phyloP scores from a whole-genome alignment of 2,888 invertebrate genomes.

The Chrysina gloriosa region DNA sequence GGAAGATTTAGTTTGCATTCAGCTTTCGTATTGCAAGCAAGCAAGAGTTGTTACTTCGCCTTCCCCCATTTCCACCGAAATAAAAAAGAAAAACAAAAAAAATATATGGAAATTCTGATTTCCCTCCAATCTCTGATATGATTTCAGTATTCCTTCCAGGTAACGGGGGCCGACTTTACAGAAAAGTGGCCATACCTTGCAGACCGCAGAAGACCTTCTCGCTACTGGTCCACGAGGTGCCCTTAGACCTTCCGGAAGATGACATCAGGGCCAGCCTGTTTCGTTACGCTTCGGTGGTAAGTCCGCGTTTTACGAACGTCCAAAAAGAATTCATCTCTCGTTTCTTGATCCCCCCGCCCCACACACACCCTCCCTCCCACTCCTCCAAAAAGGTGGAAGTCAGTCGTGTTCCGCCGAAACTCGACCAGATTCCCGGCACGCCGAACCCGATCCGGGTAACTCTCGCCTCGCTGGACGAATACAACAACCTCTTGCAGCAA shows the following conservation, averaged over 20 bases:
- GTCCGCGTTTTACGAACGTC: slow-evolving; percentile 40
- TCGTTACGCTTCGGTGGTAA: slow-evolving; percentile 79
- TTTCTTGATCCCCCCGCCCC: too few species aligned
- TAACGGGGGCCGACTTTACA: slow-evolving; percentile 88
- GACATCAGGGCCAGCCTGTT: slow-evolving; percentile 77
- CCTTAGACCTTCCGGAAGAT: slow-evolving; percentile 86
- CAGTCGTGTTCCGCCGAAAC: slow-evolving; percentile 68
- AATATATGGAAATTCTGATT: too few species aligned
- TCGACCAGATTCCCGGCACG: slow-evolving; percentile 70
- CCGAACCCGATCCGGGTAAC: slow-evolving; percentile 79
- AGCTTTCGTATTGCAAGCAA: too few species aligned
- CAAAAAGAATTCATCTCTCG: not conserved
- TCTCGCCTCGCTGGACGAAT: slow-evolving; percentile 80
- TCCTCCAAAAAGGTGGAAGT: slow-evolving; percentile 72
- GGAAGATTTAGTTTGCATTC: too few species aligned
- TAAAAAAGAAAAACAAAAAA: too few species aligned
- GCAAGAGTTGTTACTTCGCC: too few species aligned
- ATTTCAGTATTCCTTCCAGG: slow-evolving; percentile 58
- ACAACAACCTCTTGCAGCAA: slow-evolving; percentile 82
- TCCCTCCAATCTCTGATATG: not conserved
- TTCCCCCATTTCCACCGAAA: too few species aligned
- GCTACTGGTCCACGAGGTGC: slow-evolving; percentile 84
- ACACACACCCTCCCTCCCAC: too few species aligned
- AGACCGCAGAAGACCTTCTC: slow-evolving; percentile 90
- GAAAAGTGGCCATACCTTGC: slow-evolving; percentile 88